Evolutionary conservation across 2,797 vertebrate genomes (phyloP).

Genomic region (Diplodus sargus): DNA sequence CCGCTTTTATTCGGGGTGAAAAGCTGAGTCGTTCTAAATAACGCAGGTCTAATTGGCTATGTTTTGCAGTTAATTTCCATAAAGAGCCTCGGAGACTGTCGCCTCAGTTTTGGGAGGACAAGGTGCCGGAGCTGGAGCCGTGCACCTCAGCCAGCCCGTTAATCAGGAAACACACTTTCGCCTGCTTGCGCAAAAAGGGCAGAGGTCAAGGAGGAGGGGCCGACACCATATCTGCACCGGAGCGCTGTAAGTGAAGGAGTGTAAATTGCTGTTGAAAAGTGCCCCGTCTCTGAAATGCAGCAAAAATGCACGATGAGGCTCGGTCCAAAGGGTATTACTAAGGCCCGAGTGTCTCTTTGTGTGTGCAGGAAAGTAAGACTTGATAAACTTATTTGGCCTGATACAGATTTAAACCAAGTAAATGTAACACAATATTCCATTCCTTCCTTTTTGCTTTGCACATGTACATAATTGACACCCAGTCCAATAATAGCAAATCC

Average conservation of each 20-base stretch:
- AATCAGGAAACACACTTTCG: conserved; percentile 86
- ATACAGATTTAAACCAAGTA: not conserved
- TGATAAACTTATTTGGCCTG: conserved; percentile 46
- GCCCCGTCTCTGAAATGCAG: conserved; percentile 73
- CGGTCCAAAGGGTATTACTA: conserved; percentile 67
- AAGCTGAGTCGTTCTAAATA: conserved; percentile 86
- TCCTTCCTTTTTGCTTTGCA: not conserved
- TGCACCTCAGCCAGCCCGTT: conserved; percentile 77
- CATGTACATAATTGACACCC: not conserved
- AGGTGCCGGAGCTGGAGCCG: conserved; percentile 73
- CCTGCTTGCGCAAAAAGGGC: conserved; percentile 75
- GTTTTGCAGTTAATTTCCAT: conserved; percentile 89
- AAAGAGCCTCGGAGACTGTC: conserved; percentile 84
- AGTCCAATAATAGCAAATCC: not conserved
- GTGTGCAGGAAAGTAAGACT: conserved; percentile 64
- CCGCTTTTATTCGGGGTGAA: conserved; percentile 82
- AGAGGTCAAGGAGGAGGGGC: conserved; percentile 85
- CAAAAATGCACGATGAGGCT: conserved; percentile 58
- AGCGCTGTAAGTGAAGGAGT: conserved; percentile 82
- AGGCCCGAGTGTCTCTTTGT: conserved; percentile 67
- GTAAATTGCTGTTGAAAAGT: conserved; percentile 85
- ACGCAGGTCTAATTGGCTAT: conserved; percentile 87
- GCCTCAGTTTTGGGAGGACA: conserved; percentile 79
- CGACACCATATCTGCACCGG: conserved; percentile 82
- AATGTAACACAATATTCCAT: conserved; percentile 9